Conservation (phyloP, 2,113 vertebrate genomes). For the Acanthisitta chloris region DNA sequence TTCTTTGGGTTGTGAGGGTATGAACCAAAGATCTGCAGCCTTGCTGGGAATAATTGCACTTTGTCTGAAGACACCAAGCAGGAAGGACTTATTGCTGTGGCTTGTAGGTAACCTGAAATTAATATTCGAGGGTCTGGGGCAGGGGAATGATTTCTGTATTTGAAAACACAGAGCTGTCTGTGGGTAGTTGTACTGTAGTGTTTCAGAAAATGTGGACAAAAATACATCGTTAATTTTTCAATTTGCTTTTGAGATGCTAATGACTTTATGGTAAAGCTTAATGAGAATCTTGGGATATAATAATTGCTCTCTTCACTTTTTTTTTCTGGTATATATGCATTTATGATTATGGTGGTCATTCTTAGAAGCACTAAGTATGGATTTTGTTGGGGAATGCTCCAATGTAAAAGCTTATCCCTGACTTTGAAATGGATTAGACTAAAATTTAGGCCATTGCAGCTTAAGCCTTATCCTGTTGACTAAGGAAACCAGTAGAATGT, state of each 20-base stretch:
- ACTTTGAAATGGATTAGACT: background rate
- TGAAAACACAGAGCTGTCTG: background rate
- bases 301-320: background rate
- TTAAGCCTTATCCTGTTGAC: background rate
- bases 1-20: background rate
- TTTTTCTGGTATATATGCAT: background rate
- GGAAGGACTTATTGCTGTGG: background rate
- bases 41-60: background rate
- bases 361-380: background rate
- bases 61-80: background rate
- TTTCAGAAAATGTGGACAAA: background rate
- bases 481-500: background rate
- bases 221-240: background rate
- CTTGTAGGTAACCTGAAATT: background rate
- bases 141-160: background rate
- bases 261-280: background rate
- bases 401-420: background rate
- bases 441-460: background rate
- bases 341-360: background rate
- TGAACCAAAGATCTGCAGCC: background rate
- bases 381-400: background rate
- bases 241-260: background rate
- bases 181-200: background rate
- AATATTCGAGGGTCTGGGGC: rapidly evolving
- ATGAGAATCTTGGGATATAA: background rate